Base-by-base conservation (phyloP, 2,797 vertebrate species). In the Myotis planiceps region DNA sequence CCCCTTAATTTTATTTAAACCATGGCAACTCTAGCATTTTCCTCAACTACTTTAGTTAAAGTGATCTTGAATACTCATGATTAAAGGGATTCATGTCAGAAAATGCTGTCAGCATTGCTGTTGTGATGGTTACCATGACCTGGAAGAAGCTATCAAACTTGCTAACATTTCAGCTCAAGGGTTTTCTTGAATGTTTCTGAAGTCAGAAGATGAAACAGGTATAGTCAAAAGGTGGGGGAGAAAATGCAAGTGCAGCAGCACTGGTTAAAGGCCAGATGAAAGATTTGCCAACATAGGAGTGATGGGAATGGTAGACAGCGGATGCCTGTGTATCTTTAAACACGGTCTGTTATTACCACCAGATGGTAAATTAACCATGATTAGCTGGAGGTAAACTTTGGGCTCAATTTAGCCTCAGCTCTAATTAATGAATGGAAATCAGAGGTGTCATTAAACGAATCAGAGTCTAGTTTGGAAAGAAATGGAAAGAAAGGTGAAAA, bases 1-100 rank as follows among this genome's bases (percentile, higher is more conserved):
- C 32, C 51, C 81, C 60, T 65, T 55, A 84, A 93, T 96, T 96
- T 96, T 91, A 88, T 95, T 86, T 88, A 94, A 90, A 74, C 78
- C 79, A 21, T 84, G 69, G 72, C 72, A 97, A 95, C 63, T 94
- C 82, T 15, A 71, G 45, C 87, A 47, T 92, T 93, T 94, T 95
- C 51, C 63, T 89, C 89, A 63, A 74, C 76, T 42, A 37, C 76
- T 96, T 91, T 80, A 81, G 49, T 82, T 90, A 78, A 94, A 96
- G 71, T 29, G 87, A 93, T 96, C 85, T 82, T 88, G 87, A 88
- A 94, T 92, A 78, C 90, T 87, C 72, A 51, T 7, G 55, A 69
- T 53, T 27, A 92, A 95, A 96, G 79, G 23, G 60, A 81, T 94
- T 80, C 27, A 1, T 93, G 90, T 88, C 68, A 66, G 88, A 96